Conservation (phyloP, 2,113 vertebrate species). For the Sorex fumeus region DNA sequence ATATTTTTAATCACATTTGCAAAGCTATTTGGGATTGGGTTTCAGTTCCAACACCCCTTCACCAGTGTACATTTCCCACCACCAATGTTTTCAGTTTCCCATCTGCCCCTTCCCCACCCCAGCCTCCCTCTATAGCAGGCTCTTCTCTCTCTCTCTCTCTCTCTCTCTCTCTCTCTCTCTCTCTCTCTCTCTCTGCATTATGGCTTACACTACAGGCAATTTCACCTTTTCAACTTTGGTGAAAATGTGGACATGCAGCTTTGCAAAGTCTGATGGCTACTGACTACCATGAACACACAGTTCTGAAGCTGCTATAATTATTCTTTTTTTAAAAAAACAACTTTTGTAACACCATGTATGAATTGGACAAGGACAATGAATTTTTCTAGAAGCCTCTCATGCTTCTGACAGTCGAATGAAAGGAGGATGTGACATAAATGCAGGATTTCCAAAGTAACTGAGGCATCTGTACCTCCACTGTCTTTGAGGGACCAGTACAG, state of each 20-base stretch:
- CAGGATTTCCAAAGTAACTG: background rate
- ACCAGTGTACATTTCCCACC: too few relatives aligned
- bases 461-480: background rate
- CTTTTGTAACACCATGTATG: background rate
- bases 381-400: conserved; percentile 39
- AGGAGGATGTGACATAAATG: conserved; percentile 11
- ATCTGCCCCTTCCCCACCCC: too few relatives aligned
- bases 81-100: too few relatives aligned
- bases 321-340: background rate
- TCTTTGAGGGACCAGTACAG: conserved; percentile 51
- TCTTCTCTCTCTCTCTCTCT: too few relatives aligned
- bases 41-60: too few relatives aligned
- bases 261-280: background rate
- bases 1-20: too few relatives aligned
- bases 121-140: too few relatives aligned
- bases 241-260: background rate
- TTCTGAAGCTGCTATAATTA: background rate
- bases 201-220: too few relatives aligned
- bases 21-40: too few relatives aligned
- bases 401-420: conserved; percentile 54
- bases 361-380: background rate
- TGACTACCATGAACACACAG: background rate
- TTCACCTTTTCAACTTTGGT: too few relatives aligned
- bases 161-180: too few relatives aligned
- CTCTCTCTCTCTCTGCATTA: too few relatives aligned